A percentile compares a stretch with the other conserved stretches of the same genome.
Conservation (phyloP, 2,797 vertebrate genomes). For the Sarcophilus harrisii region DNA sequence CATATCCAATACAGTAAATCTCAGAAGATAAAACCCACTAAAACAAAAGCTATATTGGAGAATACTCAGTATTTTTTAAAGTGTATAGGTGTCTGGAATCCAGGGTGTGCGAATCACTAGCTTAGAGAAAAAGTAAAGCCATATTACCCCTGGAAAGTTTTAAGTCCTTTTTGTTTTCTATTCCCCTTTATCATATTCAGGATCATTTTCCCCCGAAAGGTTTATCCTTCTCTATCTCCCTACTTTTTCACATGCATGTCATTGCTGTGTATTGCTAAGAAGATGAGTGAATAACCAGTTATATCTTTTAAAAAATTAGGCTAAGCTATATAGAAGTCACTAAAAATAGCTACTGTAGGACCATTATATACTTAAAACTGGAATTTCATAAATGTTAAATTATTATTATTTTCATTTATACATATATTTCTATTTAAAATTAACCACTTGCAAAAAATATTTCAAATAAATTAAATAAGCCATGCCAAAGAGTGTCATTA, state of each 20-base stretch:
- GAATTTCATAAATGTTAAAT: slow-evolving; percentile 71
- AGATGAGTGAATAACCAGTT: neutral
- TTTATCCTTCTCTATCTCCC: neutral
- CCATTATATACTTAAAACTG: slow-evolving; percentile 29
- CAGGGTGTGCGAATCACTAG: neutral
- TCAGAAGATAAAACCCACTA: neutral
- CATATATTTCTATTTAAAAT: slow-evolving; percentile 67
- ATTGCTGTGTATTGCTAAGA: neutral
- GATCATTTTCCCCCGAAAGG: neutral
- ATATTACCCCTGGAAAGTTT: neutral
- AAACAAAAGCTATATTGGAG: neutral
- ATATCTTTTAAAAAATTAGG: neutral
- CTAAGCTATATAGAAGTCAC: slow-evolving; percentile 41
- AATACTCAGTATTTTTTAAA: neutral
- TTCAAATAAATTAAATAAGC: slow-evolving; percentile 78
- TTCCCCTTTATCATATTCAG: neutral
- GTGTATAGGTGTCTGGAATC: neutral
- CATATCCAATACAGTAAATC: neutral
- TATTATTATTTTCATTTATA: slow-evolving; percentile 65
- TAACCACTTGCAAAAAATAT: slow-evolving; percentile 70
- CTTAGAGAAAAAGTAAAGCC: neutral
- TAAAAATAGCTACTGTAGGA: neutral
- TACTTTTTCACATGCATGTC: neutral
- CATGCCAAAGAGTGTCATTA: slow-evolving; percentile 78
- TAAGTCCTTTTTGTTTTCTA: neutral